These are phyloP conservation scores for Cantharis flavilabris DNA, from an alignment of 2,888 invertebrate species.

Conservation along the genomic window DNA sequence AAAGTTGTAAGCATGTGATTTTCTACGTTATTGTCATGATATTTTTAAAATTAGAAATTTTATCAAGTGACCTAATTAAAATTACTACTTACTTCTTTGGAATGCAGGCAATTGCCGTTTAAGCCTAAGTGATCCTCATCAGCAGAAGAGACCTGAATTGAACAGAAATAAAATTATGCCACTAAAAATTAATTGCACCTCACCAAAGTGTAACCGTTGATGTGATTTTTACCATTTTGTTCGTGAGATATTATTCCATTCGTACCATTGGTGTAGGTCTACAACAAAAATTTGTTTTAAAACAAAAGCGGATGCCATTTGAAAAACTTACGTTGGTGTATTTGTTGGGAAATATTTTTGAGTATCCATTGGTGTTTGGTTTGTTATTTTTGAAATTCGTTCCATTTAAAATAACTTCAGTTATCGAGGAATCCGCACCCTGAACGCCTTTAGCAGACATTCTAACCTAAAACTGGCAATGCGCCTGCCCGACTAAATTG, in stretches of 20 bases:
- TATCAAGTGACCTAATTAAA: not conserved
- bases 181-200: not conserved
- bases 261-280: not conserved
- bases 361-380: conserved; percentile 24
- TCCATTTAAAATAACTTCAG: conserved; percentile 35
- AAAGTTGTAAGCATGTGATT: not conserved
- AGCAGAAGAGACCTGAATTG: conserved; percentile 29
- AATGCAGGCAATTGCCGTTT: conserved; percentile 11
- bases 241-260: not conserved
- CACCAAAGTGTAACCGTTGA: conserved; percentile 28
- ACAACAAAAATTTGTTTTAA: not conserved
- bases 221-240: not conserved
- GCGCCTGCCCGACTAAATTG: not conserved
- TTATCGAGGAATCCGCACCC: conserved; percentile 34
- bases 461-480: conserved; percentile 4
- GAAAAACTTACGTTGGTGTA: conserved; percentile 34
- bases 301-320: not conserved
- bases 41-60: not conserved
- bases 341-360: conserved; percentile 33
- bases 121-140: conserved; percentile 27
- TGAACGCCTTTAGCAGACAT: conserved; percentile 8
- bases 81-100: conserved; percentile 20
- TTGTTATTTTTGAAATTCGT: conserved; percentile 28
- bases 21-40: not conserved
- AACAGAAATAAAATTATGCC: not conserved